Percentiles rank a stretch among this genome's conserved stretches.
These are phyloP conservation scores for Baccha elongata DNA, from an alignment of 2,888 invertebrate species.

Conservation along the genomic window DNA sequence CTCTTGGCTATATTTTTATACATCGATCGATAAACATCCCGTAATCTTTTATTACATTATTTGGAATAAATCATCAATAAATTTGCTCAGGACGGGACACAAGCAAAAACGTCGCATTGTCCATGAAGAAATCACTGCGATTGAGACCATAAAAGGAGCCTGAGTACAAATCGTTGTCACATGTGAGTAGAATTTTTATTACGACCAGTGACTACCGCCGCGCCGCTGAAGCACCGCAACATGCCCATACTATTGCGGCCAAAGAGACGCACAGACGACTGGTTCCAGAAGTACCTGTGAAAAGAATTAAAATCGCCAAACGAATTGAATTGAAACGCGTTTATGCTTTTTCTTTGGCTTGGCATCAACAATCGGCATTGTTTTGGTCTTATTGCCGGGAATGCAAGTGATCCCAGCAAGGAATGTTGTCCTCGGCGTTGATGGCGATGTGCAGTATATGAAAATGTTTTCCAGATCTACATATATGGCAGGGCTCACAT, in stretches of 20 bases:
- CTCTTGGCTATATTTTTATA: conserved; percentile 19
- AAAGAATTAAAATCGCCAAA: conserved; percentile 70
- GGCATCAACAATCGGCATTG: conserved; percentile 20
- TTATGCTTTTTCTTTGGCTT: conserved; percentile 33
- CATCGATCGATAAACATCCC: conserved; percentile 68
- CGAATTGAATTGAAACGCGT: conserved; percentile 64
- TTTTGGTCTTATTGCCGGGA: conserved; percentile 64
- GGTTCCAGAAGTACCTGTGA: conserved; percentile 61
- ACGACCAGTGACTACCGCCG: conserved; percentile 61
- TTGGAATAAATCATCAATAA: conserved; percentile 74
- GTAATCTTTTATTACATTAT: conserved; percentile 74
- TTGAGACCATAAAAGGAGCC: conserved; percentile 80
- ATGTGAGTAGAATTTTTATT: conserved; percentile 82
- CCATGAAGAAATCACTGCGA: conserved; percentile 74
- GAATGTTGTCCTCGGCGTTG: conserved; percentile 55
- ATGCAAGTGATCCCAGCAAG: conserved; percentile 66
- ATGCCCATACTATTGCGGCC: neutral
- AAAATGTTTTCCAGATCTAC: conserved; percentile 56
- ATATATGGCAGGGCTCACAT: conserved; percentile 66
- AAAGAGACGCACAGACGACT: conserved; percentile 30
- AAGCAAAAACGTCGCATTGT: conserved; percentile 68
- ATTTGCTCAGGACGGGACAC: conserved; percentile 48
- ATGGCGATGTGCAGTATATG: conserved; percentile 41
- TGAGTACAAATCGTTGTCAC: conserved; percentile 82
- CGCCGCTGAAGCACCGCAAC: conserved; percentile 13